Percentiles rank a stretch among this genome's conserved stretches.
These are phyloP conservation scores for Drosophila atripex DNA, from an alignment of 2,888 invertebrate genomes.

Conservation along the genomic window DNA sequence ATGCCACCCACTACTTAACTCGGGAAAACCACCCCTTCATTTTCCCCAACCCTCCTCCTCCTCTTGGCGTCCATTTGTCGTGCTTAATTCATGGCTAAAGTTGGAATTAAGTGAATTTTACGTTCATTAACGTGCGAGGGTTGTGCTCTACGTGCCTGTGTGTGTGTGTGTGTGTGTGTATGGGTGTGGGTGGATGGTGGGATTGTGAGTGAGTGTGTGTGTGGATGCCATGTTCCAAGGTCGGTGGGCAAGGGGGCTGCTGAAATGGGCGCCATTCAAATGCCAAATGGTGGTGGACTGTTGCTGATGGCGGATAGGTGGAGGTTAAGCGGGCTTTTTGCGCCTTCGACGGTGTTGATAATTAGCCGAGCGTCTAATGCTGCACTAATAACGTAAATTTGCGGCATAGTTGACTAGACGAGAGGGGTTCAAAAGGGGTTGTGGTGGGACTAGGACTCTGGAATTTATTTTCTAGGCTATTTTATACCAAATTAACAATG, in stretches of 20 bases:
- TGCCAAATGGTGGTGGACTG: conserved; percentile 38
- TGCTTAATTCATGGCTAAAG: conserved; percentile 82
- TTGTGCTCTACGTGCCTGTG: conserved; percentile 47
- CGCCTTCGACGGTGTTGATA: conserved; percentile 67
- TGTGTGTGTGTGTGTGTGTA: background rate
- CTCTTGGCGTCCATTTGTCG: conserved; percentile 67
- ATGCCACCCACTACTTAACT: conserved; percentile 19
- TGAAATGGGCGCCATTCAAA: conserved; percentile 56
- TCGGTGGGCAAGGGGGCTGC: conserved; percentile 24
- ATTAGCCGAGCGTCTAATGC: conserved; percentile 75
- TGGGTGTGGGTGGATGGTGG: conserved; percentile 3
- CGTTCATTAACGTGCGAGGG: conserved; percentile 82
- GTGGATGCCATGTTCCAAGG: conserved; percentile 40
- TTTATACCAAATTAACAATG: background rate
- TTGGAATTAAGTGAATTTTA: conserved; percentile 83
- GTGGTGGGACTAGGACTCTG: background rate
- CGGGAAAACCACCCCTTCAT: conserved; percentile 12
- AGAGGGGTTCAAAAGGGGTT: background rate
- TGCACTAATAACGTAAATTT: conserved; percentile 74
- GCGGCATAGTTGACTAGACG: conserved; percentile 54
- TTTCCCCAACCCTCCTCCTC: conserved; percentile 16
- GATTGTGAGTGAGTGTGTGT: background rate
- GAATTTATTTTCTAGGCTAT: background rate
- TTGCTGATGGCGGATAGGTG: conserved; percentile 41
- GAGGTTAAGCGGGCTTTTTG: conserved; percentile 38